Evolutionary conservation across 2,888 invertebrate species (phyloP).

Genomic region (Sarcophaga carnaria): DNA sequence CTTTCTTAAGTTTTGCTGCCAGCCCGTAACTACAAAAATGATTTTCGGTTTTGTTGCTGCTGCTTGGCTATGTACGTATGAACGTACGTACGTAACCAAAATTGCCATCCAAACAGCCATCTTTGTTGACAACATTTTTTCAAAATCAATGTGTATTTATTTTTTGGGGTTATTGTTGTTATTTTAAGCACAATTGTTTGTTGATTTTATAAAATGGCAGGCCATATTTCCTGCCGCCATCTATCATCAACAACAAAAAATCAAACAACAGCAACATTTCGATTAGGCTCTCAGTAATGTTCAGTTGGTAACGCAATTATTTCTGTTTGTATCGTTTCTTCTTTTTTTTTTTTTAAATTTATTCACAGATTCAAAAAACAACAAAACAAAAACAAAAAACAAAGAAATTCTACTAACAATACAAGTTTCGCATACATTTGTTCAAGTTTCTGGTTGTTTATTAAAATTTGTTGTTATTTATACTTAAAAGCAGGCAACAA

Average conservation of each 20-base stretch:
- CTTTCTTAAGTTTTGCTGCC: neutral
- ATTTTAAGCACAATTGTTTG: constrained; percentile 3
- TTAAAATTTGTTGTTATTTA: constrained; percentile 63
- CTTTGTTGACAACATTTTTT: neutral
- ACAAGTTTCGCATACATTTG: constrained; percentile 13
- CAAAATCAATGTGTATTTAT: neutral
- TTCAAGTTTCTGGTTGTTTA: constrained; percentile 68
- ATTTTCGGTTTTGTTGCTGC: constrained; percentile 31
- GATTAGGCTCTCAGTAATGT: constrained; percentile 78
- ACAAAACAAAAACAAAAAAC: neutral
- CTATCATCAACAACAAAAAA: constrained; percentile 80
- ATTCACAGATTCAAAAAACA: constrained; percentile 4
- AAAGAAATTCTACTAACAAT: constrained; percentile 25
- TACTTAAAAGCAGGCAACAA: constrained; percentile 58
- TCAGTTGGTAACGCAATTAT: neutral
- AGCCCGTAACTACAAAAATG: neutral
- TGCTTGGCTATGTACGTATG: neutral
- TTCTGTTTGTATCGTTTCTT: neutral
- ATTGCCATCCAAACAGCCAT: neutral
- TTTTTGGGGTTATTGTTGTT: neutral
- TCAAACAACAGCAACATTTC: constrained; percentile 81
- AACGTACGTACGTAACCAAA: no score
- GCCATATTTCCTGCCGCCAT: constrained; percentile 69
- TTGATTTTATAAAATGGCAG: constrained; percentile 39
- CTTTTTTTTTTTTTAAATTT: neutral